Conservation (phyloP, 2,797 vertebrate genomes). For the Mus minutoides region DNA sequence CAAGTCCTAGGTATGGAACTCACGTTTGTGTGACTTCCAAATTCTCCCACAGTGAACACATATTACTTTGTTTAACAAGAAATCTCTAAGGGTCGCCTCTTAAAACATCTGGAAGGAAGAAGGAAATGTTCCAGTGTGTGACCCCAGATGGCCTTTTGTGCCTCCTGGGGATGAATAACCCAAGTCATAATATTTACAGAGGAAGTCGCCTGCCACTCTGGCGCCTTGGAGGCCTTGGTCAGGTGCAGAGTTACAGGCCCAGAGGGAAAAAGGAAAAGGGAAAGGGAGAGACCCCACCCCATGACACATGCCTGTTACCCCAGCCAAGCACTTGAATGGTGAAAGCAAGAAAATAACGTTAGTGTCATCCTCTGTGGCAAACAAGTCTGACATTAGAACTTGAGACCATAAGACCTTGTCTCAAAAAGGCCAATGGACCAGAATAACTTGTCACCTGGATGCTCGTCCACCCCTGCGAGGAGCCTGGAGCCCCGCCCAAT, state of each 20-base stretch:
- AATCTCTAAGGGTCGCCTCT: neutral
- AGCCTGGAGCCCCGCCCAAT: neutral
- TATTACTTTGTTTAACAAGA: neutral
- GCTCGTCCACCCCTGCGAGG: neutral
- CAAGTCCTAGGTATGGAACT: neutral
- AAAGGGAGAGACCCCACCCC: neutral
- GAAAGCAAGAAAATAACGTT: neutral
- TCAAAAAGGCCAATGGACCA: neutral
- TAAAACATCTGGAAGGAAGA: neutral
- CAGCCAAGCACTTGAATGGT: neutral
- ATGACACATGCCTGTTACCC: neutral
- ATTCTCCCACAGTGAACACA: neutral
- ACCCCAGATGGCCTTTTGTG: neutral
- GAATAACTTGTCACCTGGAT: slow-evolving; percentile 64
- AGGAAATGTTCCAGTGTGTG: neutral
- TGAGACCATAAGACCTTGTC: neutral
- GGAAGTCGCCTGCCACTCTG: neutral
- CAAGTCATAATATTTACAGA: neutral
- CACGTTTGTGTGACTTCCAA: neutral
- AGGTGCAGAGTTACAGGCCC: neutral
- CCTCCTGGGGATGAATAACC: neutral
- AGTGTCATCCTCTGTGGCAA: too few species aligned
- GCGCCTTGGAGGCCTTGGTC: neutral
- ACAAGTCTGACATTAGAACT: neutral
- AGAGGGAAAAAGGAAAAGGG: neutral